phyloP scores from a whole-genome alignment of 2,888 invertebrate species.

The Microctonus brassicae region DNA sequence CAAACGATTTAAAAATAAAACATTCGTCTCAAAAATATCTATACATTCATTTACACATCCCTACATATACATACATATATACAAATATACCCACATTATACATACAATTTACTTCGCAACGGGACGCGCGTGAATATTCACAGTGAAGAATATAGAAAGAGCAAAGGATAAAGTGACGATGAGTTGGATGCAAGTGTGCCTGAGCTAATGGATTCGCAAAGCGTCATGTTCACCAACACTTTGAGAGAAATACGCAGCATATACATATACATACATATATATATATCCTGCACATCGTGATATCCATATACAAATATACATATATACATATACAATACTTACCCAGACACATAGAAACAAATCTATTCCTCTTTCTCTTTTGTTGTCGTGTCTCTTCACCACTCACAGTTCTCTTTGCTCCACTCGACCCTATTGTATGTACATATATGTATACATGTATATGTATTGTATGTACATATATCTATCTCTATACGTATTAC shows the following conservation, averaged over 20 bases:
- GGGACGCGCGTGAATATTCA: background rate
- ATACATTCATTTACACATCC: no score
- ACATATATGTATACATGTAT: no score
- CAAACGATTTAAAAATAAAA: no score
- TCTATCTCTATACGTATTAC: background rate
- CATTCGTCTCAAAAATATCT: no score
- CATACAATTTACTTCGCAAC: no score
- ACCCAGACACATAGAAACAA: background rate
- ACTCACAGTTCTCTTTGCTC: background rate
- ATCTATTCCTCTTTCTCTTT: background rate
- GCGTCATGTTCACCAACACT: conserved; percentile 53
- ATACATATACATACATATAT: conserved; percentile 1
- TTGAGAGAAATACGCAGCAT: conserved; percentile 17
- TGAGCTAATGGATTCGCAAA: conserved; percentile 58
- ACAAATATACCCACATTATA: no score
- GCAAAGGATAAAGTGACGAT: conserved; percentile 19
- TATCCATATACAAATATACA: background rate
- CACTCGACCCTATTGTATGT: no score
- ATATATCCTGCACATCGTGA: background rate
- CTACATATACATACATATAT: background rate
- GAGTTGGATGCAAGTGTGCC: conserved; percentile 25
- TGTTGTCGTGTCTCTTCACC: background rate
- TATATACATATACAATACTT: background rate
- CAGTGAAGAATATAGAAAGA: background rate
- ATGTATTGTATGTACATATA: no score